Evolutionary conservation across 2,888 invertebrate species (phyloP).

Genomic region (Pyrrhia umbra): DNA sequence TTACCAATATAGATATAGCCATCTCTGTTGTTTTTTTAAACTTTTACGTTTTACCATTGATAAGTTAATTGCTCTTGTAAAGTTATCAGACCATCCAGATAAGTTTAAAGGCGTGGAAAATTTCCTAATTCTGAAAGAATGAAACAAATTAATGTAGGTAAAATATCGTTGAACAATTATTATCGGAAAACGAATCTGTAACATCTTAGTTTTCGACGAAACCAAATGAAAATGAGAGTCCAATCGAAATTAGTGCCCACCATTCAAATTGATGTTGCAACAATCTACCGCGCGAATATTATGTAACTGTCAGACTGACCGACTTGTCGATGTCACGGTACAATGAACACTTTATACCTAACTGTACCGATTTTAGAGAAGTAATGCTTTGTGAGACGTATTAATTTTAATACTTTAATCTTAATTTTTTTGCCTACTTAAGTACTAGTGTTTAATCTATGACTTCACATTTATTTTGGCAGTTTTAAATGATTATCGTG

Average conservation of each 20-base stretch:
- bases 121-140: too few relatives aligned
- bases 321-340: slow-evolving; percentile 55
- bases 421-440: background rate
- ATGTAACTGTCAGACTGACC: slow-evolving; percentile 43
- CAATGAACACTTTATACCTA: slow-evolving; percentile 32
- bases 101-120: too few relatives aligned
- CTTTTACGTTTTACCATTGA: too few relatives aligned
- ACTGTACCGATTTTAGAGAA: slow-evolving; percentile 16
- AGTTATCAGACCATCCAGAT: too few relatives aligned
- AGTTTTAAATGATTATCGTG: too few relatives aligned
- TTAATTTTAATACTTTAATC: background rate
- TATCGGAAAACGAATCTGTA: too few relatives aligned
- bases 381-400: background rate
- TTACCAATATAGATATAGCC: too few relatives aligned
- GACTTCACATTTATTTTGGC: too few relatives aligned
- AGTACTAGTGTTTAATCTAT: background rate
- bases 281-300: slow-evolving; percentile 37
- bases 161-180: too few relatives aligned
- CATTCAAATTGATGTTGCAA: slow-evolving; percentile 22
- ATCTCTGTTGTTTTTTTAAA: too few relatives aligned
- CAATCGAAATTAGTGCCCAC: background rate
- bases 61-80: too few relatives aligned
- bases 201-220: background rate
- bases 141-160: too few relatives aligned
- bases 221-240: background rate